These are phyloP conservation scores for Epinotia ramella DNA, from an alignment of 2,888 invertebrate species.

Conservation along the genomic window DNA sequence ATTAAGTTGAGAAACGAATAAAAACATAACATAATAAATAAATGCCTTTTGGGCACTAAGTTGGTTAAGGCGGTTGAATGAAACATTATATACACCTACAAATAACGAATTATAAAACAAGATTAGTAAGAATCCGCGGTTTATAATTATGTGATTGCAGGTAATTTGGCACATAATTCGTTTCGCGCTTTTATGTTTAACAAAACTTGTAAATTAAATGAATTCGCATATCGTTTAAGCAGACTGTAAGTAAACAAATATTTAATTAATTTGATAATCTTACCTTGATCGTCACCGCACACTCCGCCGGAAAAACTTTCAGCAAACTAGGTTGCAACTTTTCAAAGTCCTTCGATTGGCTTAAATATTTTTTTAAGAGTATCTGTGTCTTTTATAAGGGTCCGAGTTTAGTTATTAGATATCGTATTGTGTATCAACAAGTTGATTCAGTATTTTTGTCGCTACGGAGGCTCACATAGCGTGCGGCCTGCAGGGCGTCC, in stretches of 20 bases:
- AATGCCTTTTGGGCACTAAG: not conserved
- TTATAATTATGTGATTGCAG: not conserved
- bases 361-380: not conserved
- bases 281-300: constrained; percentile 20
- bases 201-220: not conserved
- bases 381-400: not conserved
- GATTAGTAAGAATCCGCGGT: not conserved
- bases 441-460: constrained; percentile 8
- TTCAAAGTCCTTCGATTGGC: constrained; percentile 7
- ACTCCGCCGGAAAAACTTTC: constrained; percentile 4
- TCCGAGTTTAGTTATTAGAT: not conserved
- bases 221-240: constrained; percentile 25
- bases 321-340: constrained; percentile 26
- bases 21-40: too few relatives aligned
- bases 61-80: not conserved
- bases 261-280: constrained; percentile 4
- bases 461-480: constrained; percentile 19
- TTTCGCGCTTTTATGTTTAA: not conserved
- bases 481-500: constrained; percentile 15
- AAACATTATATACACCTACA: not conserved
- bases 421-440: constrained; percentile 18
- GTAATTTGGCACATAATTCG: not conserved
- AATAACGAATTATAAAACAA: not conserved
- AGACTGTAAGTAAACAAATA: not conserved
- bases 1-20: too few relatives aligned